Conservation (phyloP, 2,797 vertebrate species). For the Lycodopsis pacificus region DNA sequence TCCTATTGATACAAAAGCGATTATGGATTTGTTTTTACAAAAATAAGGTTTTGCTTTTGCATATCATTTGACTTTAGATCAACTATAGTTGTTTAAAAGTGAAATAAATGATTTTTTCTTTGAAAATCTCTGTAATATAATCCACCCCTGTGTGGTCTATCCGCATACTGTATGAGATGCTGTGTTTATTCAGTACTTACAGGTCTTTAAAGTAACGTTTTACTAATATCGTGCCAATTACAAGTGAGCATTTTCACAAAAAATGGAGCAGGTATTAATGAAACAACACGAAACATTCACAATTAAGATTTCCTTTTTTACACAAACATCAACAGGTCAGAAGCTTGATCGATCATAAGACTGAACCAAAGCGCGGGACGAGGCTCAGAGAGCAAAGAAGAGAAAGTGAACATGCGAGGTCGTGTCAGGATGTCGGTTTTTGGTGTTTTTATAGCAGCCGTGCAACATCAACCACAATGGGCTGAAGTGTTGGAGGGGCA, state of each 20-base stretch:
- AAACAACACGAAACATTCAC: conserved; percentile 31
- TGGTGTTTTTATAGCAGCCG: conserved; percentile 76
- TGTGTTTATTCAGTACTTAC: not conserved
- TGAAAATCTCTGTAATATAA: conserved; percentile 6
- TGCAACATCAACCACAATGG: conserved; percentile 50
- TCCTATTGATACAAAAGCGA: not conserved
- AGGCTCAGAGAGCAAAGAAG: conserved; percentile 20
- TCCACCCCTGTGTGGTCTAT: not conserved
- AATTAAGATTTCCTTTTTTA: conserved; percentile 24
- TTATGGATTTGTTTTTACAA: conserved; percentile 4
- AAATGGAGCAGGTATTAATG: conserved; percentile 5
- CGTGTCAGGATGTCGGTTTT: conserved; percentile 57
- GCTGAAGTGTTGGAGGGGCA: conserved; percentile 29
- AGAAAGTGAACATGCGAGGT: conserved; percentile 27
- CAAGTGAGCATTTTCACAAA: conserved; percentile 35
- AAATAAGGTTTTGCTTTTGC: conserved; percentile 35
- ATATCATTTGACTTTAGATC: conserved; percentile 16
- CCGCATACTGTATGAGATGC: not conserved
- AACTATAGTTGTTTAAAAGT: conserved; percentile 2
- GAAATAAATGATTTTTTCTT: not conserved
- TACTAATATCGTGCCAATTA: not conserved
- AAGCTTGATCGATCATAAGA: conserved; percentile 2
- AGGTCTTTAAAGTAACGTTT: not conserved
- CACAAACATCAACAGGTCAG: conserved; percentile 18
- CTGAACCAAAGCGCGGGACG: conserved; percentile 17